A percentile compares a stretch with the other conserved stretches of the same genome.
phyloP scores from a whole-genome alignment of 2,888 invertebrate species.

The Patella caerulea region DNA sequence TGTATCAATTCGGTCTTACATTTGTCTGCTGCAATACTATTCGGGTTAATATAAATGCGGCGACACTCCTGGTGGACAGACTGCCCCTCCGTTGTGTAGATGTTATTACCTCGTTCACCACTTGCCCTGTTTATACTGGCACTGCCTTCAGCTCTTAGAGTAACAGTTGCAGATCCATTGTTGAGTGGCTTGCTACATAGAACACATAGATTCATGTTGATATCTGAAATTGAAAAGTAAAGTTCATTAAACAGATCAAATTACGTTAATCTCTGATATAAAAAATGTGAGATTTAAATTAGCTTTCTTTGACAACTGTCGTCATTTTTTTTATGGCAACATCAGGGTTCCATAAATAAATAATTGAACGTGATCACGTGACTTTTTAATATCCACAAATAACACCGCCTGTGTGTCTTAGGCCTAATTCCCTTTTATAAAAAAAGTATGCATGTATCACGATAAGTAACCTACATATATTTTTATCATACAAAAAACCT shows the following conservation, averaged over 20 bases:
- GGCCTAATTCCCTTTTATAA: no score
- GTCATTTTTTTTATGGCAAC: no score
- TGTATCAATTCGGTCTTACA: not conserved
- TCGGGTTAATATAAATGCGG: constrained; percentile 17
- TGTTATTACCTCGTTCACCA: constrained; percentile 8
- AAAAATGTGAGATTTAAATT: not conserved
- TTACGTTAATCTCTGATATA: not conserved
- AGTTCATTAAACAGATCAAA: not conserved
- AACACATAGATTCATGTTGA: constrained; percentile 20
- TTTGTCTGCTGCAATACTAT: constrained; percentile 6
- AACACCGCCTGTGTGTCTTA: no score
- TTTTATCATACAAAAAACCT: no score
- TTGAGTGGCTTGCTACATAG: constrained; percentile 12
- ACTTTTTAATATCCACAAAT: no score
- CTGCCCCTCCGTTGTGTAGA: constrained; percentile 2
- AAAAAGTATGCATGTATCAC: no score
- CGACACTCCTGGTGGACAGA: constrained; percentile 23
- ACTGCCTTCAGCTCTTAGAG: constrained; percentile 10
- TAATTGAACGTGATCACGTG: no score
- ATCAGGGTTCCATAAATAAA: no score
- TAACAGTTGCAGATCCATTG: constrained; percentile 8
- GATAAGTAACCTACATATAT: no score
- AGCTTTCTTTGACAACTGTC: no score
- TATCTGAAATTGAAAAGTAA: not conserved
- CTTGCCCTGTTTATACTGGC: constrained; percentile 4